Percentiles rank a stretch among this genome's conserved stretches.
Evolutionary conservation across 2,797 vertebrate species (phyloP).

Genomic region (Leuciscus waleckii): DNA sequence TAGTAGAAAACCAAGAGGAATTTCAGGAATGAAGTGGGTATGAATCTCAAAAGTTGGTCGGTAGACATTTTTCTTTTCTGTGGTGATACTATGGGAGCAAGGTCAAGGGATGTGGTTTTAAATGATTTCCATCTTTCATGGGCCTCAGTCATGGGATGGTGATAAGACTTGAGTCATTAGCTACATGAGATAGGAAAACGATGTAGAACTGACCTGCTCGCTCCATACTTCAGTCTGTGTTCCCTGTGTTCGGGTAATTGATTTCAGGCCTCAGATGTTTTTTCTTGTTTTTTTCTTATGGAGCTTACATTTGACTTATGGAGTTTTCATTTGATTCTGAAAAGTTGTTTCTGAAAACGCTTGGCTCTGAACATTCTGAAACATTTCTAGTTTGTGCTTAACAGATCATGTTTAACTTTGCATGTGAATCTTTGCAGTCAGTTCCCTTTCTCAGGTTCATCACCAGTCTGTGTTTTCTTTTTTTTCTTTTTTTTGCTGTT

Average conservation of each 20-base stretch:
- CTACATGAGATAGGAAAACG: conserved; percentile 31
- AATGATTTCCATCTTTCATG: conserved; percentile 25
- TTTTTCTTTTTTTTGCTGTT: neutral
- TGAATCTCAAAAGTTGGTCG: conserved; percentile 7
- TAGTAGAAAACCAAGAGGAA: conserved; percentile 30
- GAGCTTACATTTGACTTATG: neutral
- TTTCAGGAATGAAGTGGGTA: conserved; percentile 30
- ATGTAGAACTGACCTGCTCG: conserved; percentile 18
- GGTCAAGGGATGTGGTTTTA: conserved; percentile 38
- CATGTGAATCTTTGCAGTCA: neutral
- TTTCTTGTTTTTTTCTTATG: neutral
- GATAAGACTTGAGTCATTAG: conserved; percentile 54
- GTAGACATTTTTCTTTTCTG: conserved; percentile 20
- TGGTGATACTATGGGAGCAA: conserved; percentile 29
- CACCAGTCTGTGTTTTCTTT: neutral
- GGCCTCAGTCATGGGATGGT: neutral
- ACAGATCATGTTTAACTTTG: neutral
- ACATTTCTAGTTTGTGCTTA: neutral
- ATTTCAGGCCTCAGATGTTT: conserved; percentile 25
- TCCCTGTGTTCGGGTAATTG: conserved; percentile 20
- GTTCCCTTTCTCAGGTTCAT: neutral
- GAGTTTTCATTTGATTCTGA: neutral
- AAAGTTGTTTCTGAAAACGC: neutral
- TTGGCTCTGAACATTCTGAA: neutral
- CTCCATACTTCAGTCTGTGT: conserved; percentile 24